phyloP scores from a whole-genome alignment of 2,113 vertebrate species.

The Anguilla rostrata region DNA sequence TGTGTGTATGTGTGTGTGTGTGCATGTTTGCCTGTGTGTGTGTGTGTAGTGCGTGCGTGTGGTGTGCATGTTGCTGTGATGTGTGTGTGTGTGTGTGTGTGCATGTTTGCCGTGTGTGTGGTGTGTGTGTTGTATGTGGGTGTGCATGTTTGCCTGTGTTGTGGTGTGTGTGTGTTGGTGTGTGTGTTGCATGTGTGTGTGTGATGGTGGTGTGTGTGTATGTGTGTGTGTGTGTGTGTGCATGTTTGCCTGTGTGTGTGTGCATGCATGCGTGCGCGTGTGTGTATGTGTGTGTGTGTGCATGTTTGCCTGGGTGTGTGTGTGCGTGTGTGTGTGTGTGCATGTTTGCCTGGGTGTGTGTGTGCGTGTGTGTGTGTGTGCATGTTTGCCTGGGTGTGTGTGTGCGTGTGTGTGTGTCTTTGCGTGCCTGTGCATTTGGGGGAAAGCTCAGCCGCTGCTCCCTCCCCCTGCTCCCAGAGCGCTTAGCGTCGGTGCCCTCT shows the following conservation, averaged over 20 bases:
- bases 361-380: too few species aligned
- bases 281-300: too few species aligned
- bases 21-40: too few species aligned
- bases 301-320: too few species aligned
- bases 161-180: not conserved
- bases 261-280: too few species aligned
- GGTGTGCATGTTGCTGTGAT: too few species aligned
- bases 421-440: not conserved
- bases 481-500: not conserved
- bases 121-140: too few species aligned
- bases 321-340: not conserved
- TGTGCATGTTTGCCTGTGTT: not conserved
- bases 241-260: not conserved
- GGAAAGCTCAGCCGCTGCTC: not conserved
- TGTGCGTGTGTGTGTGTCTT: not conserved
- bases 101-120: not conserved
- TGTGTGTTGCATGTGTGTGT: not conserved
- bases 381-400: too few species aligned
- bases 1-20: too few species aligned
- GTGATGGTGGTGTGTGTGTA: not conserved
- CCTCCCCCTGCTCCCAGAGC: not conserved
- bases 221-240: too few species aligned
- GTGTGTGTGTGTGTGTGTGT: too few species aligned
- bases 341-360: not conserved
- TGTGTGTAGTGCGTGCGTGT: not conserved